phyloP scores from a whole-genome alignment of 2,797 vertebrate species.

The Eupleurogrammus muticus region DNA sequence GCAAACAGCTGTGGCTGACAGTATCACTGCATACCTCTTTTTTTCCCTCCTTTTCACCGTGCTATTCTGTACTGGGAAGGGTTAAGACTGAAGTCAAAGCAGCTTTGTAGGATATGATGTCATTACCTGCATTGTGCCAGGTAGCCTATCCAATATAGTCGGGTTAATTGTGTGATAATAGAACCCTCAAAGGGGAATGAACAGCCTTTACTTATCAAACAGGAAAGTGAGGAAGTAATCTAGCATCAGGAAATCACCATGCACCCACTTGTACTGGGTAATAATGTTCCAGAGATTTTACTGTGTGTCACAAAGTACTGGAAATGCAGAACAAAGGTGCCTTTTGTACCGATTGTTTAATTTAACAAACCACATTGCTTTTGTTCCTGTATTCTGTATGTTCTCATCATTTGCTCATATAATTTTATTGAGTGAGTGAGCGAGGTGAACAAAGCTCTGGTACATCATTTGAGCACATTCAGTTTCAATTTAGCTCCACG shows the following conservation, averaged over 20 bases:
- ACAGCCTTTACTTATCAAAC: conserved; percentile 38
- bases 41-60: conserved; percentile 41
- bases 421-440: conserved; percentile 50
- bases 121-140: conserved; percentile 45
- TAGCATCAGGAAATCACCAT: conserved; percentile 47
- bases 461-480: conserved; percentile 32
- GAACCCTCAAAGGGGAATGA: conserved; percentile 42
- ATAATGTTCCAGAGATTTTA: conserved; percentile 42
- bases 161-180: conserved; percentile 45
- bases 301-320: conserved; percentile 38
- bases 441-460: conserved; percentile 40
- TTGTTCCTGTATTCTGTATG: conserved; percentile 57
- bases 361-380: conserved; percentile 60
- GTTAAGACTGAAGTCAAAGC: conserved; percentile 41
- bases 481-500: conserved; percentile 29
- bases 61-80: conserved; percentile 8
- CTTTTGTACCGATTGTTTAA: conserved; percentile 67
- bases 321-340: conserved; percentile 64
- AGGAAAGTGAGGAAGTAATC: conserved; percentile 59
- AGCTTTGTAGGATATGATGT: conserved; percentile 49
- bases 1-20: conserved; percentile 64
- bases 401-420: conserved; percentile 59
- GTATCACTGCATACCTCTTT: conserved; percentile 45
- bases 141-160: conserved; percentile 25
- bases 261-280: conserved; percentile 28